A percentile compares a stretch with the other conserved stretches of the same genome.
These are phyloP conservation scores for Perognathus longimembris DNA, from an alignment of 2,113 vertebrate genomes.

Conservation along the genomic window DNA sequence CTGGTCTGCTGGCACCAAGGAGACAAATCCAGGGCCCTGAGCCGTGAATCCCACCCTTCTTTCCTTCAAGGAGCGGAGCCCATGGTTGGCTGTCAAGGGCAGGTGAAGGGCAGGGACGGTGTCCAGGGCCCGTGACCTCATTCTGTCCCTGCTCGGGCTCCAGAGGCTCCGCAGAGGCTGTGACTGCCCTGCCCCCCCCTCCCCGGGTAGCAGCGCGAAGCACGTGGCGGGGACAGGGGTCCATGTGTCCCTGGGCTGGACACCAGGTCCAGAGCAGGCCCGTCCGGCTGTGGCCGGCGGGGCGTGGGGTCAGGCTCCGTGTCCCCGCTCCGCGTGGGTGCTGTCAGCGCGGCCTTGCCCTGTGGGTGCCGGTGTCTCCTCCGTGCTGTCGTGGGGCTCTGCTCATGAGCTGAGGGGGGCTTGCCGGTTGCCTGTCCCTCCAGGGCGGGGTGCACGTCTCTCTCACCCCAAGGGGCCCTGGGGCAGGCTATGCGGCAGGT, in stretches of 20 bases:
- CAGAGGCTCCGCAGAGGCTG: accelerated
- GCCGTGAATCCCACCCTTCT: background rate
- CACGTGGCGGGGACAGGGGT: accelerated
- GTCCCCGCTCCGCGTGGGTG: background rate
- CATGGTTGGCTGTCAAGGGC: background rate
- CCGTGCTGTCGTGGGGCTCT: too few species aligned
- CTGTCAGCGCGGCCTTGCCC: too few species aligned
- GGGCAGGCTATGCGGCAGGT: too few species aligned
- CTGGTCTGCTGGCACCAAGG: background rate
- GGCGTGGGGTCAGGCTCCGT: accelerated
- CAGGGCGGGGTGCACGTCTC: too few species aligned
- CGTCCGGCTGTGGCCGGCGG: too few species aligned
- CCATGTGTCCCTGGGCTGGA: too few species aligned
- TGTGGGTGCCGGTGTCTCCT: too few species aligned
- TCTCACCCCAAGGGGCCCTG: too few species aligned
- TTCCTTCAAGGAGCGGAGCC: background rate
- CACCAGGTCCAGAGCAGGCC: too few species aligned
- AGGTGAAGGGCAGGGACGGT: background rate
- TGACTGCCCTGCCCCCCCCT: too few species aligned
- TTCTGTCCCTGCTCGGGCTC: background rate
- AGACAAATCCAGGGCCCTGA: constrained; percentile 52
- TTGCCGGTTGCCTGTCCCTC: too few species aligned
- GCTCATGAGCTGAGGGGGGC: background rate
- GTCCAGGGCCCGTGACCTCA: background rate
- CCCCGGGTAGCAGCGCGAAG: accelerated